phyloP scores from a whole-genome alignment of 1,140 invertebrate genomes.

The Carposina sasakii region DNA sequence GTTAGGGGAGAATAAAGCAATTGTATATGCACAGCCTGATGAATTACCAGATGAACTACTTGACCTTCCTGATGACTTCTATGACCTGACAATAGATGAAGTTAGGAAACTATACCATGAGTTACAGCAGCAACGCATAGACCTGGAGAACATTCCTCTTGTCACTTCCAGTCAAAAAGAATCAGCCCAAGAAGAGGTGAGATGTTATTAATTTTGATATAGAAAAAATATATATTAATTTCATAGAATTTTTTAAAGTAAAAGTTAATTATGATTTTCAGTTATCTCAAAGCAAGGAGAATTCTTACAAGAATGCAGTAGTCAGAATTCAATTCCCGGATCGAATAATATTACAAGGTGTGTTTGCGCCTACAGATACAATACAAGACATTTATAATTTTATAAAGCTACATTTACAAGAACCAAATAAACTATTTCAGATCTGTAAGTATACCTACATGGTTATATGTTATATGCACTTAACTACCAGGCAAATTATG shows the following conservation, averaged over 20 bases:
- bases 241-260: too few relatives aligned
- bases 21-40: conserved; percentile 78
- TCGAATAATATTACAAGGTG: conserved; percentile 84
- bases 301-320: conserved; percentile 81
- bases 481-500: background rate
- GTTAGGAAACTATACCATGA: conserved; percentile 81
- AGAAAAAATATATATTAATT: too few relatives aligned
- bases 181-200: conserved; percentile 74
- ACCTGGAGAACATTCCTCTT: conserved; percentile 79
- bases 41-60: conserved; percentile 71
- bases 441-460: conserved; percentile 83
- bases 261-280: conserved; percentile 28
- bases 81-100: conserved; percentile 86
- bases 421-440: conserved; percentile 77
- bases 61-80: conserved; percentile 88
- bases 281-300: conserved; percentile 72
- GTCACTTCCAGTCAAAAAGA: conserved; percentile 77
- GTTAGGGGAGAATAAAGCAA: conserved; percentile 80
- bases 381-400: conserved; percentile 79
- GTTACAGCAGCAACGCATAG: conserved; percentile 75
- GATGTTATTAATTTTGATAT: too few relatives aligned
- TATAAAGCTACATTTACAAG: conserved; percentile 77
- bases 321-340: conserved; percentile 88
- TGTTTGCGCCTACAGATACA: conserved; percentile 82
- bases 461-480: background rate